Conservation (phyloP, 2,797 vertebrate species). For the Chelonia mydas region DNA sequence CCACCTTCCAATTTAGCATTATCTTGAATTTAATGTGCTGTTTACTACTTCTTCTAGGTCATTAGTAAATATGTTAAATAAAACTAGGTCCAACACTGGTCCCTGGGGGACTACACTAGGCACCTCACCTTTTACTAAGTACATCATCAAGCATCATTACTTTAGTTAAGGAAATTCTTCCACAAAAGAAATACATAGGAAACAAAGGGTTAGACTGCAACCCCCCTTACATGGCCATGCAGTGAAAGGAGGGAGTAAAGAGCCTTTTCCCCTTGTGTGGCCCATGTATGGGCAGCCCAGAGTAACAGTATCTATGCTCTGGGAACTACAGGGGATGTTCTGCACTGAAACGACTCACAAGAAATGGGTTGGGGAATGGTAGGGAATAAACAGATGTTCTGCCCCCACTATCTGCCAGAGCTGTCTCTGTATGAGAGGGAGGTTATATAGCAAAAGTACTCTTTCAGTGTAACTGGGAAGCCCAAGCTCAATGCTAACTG, state of each 20-base stretch:
- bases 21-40: not conserved
- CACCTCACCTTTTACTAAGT: not conserved
- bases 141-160: not conserved
- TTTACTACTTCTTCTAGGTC: not conserved
- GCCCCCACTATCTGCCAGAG: not conserved
- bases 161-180: not conserved
- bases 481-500: not conserved
- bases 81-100: not conserved
- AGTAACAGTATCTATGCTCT: not conserved
- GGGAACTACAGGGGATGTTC: not conserved
- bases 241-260: not conserved
- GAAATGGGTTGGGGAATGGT: not conserved
- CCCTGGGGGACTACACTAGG: not conserved
- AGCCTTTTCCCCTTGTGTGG: accelerated
- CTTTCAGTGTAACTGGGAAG: not conserved
- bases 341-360: not conserved
- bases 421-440: not conserved
- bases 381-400: not conserved
- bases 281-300: not conserved
- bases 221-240: not conserved
- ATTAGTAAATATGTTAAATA: not conserved
- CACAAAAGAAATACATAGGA: not conserved
- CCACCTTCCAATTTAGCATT: not conserved
- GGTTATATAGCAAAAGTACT: not conserved
- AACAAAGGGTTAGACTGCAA: not conserved